These are phyloP conservation scores for Cheilinus undulatus DNA, from an alignment of 2,113 vertebrate species.

Conservation along the genomic window DNA sequence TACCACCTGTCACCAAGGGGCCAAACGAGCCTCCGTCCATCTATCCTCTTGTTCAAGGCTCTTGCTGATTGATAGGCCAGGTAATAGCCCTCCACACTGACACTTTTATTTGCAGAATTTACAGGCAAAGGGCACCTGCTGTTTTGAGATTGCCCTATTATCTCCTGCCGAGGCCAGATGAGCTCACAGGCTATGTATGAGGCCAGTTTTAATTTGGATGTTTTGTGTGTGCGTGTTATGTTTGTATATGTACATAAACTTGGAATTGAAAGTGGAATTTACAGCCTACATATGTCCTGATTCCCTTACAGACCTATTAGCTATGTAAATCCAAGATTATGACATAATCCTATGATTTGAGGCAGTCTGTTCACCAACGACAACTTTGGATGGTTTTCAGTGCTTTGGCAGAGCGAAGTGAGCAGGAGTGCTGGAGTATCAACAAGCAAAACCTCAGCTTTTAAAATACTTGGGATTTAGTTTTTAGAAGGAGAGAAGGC, in stretches of 20 bases:
- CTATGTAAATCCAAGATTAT: conserved; percentile 66
- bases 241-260: not conserved
- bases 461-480: too few species aligned
- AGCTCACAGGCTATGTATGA: conserved; percentile 20
- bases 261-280: conserved; percentile 40
- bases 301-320: conserved; percentile 56
- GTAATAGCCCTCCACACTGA: conserved; percentile 34
- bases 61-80: conserved; percentile 52
- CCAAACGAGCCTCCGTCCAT: conserved; percentile 11
- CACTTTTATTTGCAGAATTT: conserved; percentile 59
- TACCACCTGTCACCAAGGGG: not conserved
- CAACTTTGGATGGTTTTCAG: conserved; percentile 8
- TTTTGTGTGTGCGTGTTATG: not conserved
- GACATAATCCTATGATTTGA: conserved; percentile 46
- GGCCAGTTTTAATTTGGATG: conserved; percentile 1
- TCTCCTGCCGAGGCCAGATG: conserved; percentile 26
- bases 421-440: not conserved
- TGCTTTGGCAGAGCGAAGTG: conserved; percentile 5
- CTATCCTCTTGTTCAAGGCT: conserved; percentile 23
- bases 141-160: conserved; percentile 48
- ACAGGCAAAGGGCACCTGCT: conserved; percentile 56
- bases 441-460: conserved; percentile 5
- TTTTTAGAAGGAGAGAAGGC: too few species aligned
- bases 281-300: conserved; percentile 48
- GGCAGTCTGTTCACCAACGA: conserved; percentile 46